Evolutionary conservation across 2,888 invertebrate species (phyloP).

Genomic region (Pteria penguin): DNA sequence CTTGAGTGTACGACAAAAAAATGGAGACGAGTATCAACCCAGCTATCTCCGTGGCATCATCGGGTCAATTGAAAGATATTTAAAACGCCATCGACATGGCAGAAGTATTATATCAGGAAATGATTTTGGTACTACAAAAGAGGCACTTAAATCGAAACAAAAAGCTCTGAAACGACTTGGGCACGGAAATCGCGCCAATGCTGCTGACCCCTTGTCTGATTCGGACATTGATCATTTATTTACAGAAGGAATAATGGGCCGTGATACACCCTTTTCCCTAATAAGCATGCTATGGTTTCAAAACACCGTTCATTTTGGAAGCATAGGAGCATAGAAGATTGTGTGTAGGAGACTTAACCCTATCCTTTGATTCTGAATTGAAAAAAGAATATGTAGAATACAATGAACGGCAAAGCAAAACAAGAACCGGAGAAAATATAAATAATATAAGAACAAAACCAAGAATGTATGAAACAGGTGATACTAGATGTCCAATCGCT

Average conservation of each 20-base stretch:
- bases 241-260: not conserved
- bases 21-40: not conserved
- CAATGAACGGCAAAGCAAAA: not conserved
- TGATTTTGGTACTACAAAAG: not conserved
- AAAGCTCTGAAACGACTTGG: not conserved
- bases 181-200: not conserved
- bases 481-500: not conserved
- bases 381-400: not conserved
- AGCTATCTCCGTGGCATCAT: not conserved
- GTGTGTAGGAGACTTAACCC: not conserved
- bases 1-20: not conserved
- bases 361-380: not conserved
- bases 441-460: not conserved
- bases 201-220: not conserved
- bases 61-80: not conserved
- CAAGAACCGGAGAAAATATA: not conserved
- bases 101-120: not conserved
- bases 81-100: not conserved
- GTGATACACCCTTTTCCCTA: not conserved
- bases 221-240: not conserved
- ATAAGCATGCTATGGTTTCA: not conserved
- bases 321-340: not conserved
- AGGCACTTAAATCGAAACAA: not conserved
- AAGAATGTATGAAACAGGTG: not conserved
- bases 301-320: not conserved